Evolutionary conservation across 2,113 vertebrate genomes (phyloP), one percentile per base, ranked within the genome.

Genomic region (Heterotis niloticus): DNA sequence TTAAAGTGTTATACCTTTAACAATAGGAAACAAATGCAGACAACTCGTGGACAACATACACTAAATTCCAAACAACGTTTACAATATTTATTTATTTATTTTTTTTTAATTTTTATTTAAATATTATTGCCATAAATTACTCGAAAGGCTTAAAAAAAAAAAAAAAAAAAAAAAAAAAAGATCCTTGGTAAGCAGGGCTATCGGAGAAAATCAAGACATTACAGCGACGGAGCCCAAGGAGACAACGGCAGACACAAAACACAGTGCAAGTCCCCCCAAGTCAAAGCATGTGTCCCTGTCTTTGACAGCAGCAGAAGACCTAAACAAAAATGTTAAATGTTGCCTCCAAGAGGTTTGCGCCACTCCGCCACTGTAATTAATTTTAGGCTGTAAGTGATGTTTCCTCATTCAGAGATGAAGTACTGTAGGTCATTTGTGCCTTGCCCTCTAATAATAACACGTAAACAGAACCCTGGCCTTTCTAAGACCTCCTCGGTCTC

Each of bases 101-200:
- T 44, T 4, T 44, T 44, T 44, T 44, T 2, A 44, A 44, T 4
- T 44, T 44, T 44, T n/a, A n/a, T n/a, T n/a, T n/a, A n/a, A n/a
- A 44, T 44, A 7, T 44, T 44, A 44, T 44, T 7, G 7, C 2
- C 3, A 44, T 44, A 7, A 44, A 44, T 44, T 4, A 44, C 34
- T 44, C 7, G 92, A 92, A 87, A 90, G 88, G 82, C 56, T 69
- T 83, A 86, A 91, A 89, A 87, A 83, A 84, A 82, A 88, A 91
- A 44, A 91, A 89, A 87, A 83, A 84, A 82, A 88, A 91, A 44
- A 86, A 91, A 89, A 87, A 83, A 84, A 82, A 88, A 91, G 20
- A 70, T 17, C 18, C 34, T 34, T 51, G 68, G 34, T 44, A 70
- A 70, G 26, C 29, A 44, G 51, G 20, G 28, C 67, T 20, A 44